A percentile compares a stretch with the other conserved stretches of the same genome.
Evolutionary conservation across 2,113 vertebrate species (phyloP).

Genomic region (Eonycteris spelaea): DNA sequence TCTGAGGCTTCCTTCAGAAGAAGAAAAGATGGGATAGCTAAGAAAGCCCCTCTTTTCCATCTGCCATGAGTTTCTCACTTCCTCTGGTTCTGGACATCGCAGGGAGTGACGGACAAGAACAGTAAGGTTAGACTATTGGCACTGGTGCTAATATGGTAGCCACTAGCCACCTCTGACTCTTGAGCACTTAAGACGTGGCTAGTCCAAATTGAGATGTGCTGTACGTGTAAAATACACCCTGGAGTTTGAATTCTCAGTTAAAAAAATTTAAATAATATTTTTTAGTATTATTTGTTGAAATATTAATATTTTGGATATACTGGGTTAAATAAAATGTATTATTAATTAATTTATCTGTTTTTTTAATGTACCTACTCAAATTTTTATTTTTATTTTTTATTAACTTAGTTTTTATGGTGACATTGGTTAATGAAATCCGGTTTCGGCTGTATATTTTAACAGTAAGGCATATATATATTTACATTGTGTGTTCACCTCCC

Average conservation of each 20-base stretch:
- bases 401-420: no score
- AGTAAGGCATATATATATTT: no score
- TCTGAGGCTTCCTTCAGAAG: neutral
- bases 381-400: no score
- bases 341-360: neutral
- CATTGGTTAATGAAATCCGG: no score
- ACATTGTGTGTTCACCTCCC: no score
- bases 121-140: neutral
- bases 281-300: conserved; percentile 1
- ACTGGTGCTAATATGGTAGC: neutral
- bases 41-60: neutral
- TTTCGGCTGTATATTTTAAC: no score
- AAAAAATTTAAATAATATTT: neutral
- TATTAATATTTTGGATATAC: neutral
- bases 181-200: neutral
- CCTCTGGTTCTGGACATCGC: neutral
- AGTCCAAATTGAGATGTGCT: neutral
- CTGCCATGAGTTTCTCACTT: neutral
- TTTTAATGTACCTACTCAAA: neutral
- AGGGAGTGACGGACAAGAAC: neutral
- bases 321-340: neutral
- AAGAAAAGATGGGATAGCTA: neutral
- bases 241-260: neutral
- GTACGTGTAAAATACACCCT: neutral
- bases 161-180: neutral